phyloP scores from a whole-genome alignment of 2,797 vertebrate species.

The Lycodopsis pacificus region DNA sequence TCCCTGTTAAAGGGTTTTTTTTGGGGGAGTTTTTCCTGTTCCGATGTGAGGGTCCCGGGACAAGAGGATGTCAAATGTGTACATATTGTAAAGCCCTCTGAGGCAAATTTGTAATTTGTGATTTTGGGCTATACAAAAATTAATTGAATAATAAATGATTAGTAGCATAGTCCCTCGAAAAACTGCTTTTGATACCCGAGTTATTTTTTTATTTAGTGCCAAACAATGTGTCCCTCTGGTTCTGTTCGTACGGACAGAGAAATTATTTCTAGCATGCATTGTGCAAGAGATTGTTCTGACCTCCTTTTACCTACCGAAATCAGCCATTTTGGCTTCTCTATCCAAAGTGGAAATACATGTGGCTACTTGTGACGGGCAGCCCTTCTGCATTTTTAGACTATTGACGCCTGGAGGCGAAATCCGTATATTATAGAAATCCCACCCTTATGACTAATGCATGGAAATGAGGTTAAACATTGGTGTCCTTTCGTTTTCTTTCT shows the following conservation, averaged over 20 bases:
- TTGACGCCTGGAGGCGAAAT: slow-evolving; percentile 14
- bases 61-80: too few species aligned
- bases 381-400: background rate
- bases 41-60: too few species aligned
- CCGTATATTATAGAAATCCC: background rate
- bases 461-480: background rate
- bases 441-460: background rate
- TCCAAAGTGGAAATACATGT: background rate
- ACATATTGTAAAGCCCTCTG: too few species aligned
- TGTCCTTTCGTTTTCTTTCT: background rate
- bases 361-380: background rate
- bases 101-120: too few species aligned
- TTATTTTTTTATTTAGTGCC: background rate
- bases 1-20: too few species aligned
- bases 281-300: background rate
- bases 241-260: background rate
- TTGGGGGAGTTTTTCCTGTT: too few species aligned
- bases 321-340: background rate
- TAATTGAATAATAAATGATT: background rate
- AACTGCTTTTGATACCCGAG: background rate
- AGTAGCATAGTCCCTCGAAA: background rate
- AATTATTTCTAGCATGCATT: background rate
- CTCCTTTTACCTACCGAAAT: background rate
- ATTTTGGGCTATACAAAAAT: too few species aligned
- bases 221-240: too few species aligned